Evolutionary conservation across 2,797 vertebrate genomes (phyloP), one percentile per base, ranked within the genome.

Genomic region (Gymnoscopelus microlampas): DNA sequence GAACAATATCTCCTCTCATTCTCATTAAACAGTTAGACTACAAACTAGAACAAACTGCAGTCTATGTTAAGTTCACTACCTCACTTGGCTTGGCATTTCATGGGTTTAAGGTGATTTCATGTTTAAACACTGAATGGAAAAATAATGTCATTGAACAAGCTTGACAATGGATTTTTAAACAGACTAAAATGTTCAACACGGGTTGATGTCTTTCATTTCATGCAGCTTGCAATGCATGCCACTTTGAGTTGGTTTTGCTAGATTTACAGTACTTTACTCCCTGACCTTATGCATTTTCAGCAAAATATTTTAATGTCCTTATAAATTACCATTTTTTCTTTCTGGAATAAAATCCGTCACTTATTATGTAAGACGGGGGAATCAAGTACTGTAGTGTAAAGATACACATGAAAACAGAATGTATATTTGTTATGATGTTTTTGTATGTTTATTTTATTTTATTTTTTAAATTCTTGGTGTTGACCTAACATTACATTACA

Each of bases 1-100:
- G 74, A 73, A 75, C 76, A 67, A 51, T 0, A 57, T 12, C 10
- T 26, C 53, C 19, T 76, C 73, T 82, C 60, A 60, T 80, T 73
- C 53, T 74, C 53, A 65, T 74, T 65, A 66, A 73, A 57, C 64
- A 66, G 63, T 69, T 73, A 9, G 61, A 90, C 89, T 88, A 85
- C 87, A 90, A 84, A 76, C 66, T 64, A 81, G 63, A 86, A 82
- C 56, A 66, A 69, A 56, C 14, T 9, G 24, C 24, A 7, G 53
- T 64, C 51, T 84, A 78, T 72, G 67, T 74, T 77, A 53, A 61
- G 10, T 80, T 81, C 62, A 66, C 70, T 64, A 64, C 61, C 55
- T 78, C 69, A 54, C 32, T 24, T 14, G 47, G 60, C 68, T 73
- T 61, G 32, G 48, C 39, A 66, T 63, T 62, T 51, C 49, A 35